A percentile compares a stretch with the other conserved stretches of the same genome.
Conservation (phyloP, 2,797 vertebrate species). For the Ctenochaetus hawaiiensis region DNA sequence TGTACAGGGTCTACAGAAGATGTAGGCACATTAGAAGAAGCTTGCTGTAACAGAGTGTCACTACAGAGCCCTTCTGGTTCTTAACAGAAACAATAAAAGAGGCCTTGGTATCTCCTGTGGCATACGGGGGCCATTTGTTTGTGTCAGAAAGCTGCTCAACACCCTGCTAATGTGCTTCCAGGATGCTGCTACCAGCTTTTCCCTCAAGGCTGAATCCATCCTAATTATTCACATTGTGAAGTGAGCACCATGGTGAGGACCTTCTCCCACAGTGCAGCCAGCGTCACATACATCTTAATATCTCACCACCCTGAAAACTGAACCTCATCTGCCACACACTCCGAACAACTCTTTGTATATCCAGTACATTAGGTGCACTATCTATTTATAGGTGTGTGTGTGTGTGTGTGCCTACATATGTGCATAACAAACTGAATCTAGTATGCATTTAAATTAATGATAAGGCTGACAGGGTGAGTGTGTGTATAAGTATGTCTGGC, state of each 20-base stretch:
- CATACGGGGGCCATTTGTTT: slow-evolving; percentile 81
- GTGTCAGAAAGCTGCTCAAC: slow-evolving; percentile 75
- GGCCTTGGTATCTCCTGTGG: slow-evolving; percentile 70
- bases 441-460: background rate
- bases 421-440: slow-evolving; percentile 8
- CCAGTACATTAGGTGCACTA: background rate
- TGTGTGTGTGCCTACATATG: background rate
- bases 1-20: slow-evolving; percentile 10
- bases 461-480: background rate
- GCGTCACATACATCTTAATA: slow-evolving; percentile 80
- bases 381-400: background rate
- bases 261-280: slow-evolving; percentile 75
- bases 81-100: slow-evolving; percentile 68
- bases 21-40: slow-evolving; percentile 49
- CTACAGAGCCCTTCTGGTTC: slow-evolving; percentile 56
- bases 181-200: slow-evolving; percentile 68
- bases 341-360: slow-evolving; percentile 38
- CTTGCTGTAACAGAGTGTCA: slow-evolving; percentile 45
- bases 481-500: slow-evolving; percentile 2
- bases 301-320: slow-evolving; percentile 72
- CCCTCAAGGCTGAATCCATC: slow-evolving; percentile 74
- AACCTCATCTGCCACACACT: slow-evolving; percentile 58
- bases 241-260: slow-evolving; percentile 71
- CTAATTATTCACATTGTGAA: slow-evolving; percentile 85
- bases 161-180: slow-evolving; percentile 81